Conservation (phyloP, 2,797 vertebrate genomes). For the Mico argentatus region DNA sequence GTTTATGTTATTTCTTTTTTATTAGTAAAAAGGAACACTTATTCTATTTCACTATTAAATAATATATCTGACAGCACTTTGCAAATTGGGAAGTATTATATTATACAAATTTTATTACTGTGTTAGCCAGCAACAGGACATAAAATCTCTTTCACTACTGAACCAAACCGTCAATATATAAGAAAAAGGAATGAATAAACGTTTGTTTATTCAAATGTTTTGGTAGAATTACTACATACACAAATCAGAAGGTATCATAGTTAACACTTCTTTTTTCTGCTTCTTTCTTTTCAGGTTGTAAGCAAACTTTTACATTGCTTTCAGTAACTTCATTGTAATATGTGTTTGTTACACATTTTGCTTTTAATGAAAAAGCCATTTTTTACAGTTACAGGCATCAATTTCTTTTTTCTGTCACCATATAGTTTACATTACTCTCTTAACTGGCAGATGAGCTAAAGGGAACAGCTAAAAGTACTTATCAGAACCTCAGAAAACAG, state of each 20-base stretch:
- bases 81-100: slow-evolving; percentile 5
- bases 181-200: slow-evolving; percentile 37
- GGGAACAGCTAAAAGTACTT: background rate
- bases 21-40: slow-evolving; percentile 47
- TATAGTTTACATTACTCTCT: background rate
- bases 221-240: slow-evolving; percentile 2
- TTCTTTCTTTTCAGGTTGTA: background rate
- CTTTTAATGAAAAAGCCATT: background rate
- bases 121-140: background rate
- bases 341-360: slow-evolving; percentile 40
- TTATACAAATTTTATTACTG: slow-evolving; percentile 26
- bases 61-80: slow-evolving; percentile 22
- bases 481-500: background rate
- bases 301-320: slow-evolving; percentile 30
- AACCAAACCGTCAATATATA: background rate
- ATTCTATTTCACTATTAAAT: slow-evolving; percentile 50
- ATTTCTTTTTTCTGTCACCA: background rate
- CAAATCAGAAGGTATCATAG: slow-evolving; percentile 6
- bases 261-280: slow-evolving; percentile 1
- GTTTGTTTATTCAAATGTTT: slow-evolving; percentile 43
- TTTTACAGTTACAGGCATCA: background rate
- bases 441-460: slow-evolving; percentile 1
- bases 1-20: slow-evolving; percentile 39
- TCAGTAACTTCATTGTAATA: slow-evolving; percentile 38
- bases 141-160: slow-evolving; percentile 8